Base-by-base conservation (phyloP, 2,797 vertebrate species). In the Mus spretus region DNA sequence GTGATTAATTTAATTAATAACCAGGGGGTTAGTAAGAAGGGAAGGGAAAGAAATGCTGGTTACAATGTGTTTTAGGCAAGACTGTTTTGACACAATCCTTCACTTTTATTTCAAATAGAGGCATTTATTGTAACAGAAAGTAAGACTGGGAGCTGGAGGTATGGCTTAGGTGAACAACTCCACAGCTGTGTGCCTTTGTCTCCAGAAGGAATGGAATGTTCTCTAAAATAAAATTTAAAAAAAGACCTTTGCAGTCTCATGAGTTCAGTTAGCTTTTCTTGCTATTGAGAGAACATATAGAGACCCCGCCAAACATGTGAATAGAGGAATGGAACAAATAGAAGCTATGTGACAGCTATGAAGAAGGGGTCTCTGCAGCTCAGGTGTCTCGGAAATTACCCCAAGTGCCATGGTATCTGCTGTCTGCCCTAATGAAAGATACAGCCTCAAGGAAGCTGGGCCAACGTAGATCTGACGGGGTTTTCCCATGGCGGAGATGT, bases 331-430 rank as follows among this genome's bases (percentile, higher is more conserved):
- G 3, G n/a, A 34, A 34, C 24, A 28, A 44, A 59, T 1, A 14
- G 34, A 0, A 44, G 22, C 5, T 11, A n/a, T n/a, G 26, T 5
- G 28, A 11, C 13, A 59, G 31, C 8, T 5, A 1, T 3, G 0
- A 4, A 34, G n/a, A 20, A 40, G 20, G 6, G n/a, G 63, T 34
- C 31, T 74, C 84, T 34, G 67, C 4, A 13, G 31, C 13, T n/a
- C 77, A 28, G 59, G 63, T 0, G 1, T 28, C 37, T 67, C 40
- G 28, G 19, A 65, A 79, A 37, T 17, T 13, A 31, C 53, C 61
- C 50, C 1, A 15, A 34, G 50, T 65, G 26, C 77, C 13, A 3
- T 0, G 9, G 20, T 75, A n/a, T 24, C 55, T 13, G 15, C 28
- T 61, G 65, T 10, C 77, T 1, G 1, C 72, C 24, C 67, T 3